A percentile compares a stretch with the other conserved stretches of the same genome.
These are phyloP conservation scores for Microctonus hyperodae DNA, from an alignment of 2,888 invertebrate genomes.

Conservation along the genomic window DNA sequence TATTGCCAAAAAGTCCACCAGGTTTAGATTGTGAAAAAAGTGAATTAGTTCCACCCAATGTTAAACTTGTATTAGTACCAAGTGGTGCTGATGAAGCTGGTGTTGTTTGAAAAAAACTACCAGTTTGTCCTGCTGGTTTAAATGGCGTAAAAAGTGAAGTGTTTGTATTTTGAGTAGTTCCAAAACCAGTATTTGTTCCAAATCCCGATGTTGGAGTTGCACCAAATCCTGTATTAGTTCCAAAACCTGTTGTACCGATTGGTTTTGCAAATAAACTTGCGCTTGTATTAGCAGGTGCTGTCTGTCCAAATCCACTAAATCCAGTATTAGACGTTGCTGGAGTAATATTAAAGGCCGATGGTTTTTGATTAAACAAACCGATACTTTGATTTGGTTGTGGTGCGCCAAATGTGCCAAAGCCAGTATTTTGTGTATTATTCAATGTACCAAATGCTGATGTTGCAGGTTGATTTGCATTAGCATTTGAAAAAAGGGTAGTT, in stretches of 20 bases:
- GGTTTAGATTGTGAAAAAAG: constrained; percentile 63
- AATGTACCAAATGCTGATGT: constrained; percentile 54
- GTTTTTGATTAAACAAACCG: constrained; percentile 63
- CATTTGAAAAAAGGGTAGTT: constrained; percentile 56
- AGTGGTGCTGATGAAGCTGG: constrained; percentile 54
- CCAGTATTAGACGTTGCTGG: constrained; percentile 59
- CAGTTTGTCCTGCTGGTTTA: constrained; percentile 59
- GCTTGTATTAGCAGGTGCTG: constrained; percentile 54
- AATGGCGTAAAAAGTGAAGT: constrained; percentile 63
- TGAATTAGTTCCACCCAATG: constrained; percentile 49
- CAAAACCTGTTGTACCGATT: constrained; percentile 62
- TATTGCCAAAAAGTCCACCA: constrained; percentile 67
- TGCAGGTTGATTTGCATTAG: constrained; percentile 56
- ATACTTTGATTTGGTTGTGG: constrained; percentile 59
- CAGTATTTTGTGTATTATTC: constrained; percentile 58
- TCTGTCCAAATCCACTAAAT: constrained; percentile 63
- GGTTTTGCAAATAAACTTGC: constrained; percentile 64
- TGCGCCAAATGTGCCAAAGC: constrained; percentile 61
- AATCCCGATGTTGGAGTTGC: constrained; percentile 47
- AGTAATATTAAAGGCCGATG: constrained; percentile 59
- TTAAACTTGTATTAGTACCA: constrained; percentile 62
- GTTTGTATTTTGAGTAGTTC: constrained; percentile 51
- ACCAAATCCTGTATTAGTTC: constrained; percentile 55
- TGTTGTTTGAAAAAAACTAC: constrained; percentile 60
- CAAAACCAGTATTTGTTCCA: constrained; percentile 54